Evolutionary conservation across 2,113 vertebrate genomes (phyloP), one percentile per base, ranked within the genome.

Genomic region (Agapornis roseicollis): DNA sequence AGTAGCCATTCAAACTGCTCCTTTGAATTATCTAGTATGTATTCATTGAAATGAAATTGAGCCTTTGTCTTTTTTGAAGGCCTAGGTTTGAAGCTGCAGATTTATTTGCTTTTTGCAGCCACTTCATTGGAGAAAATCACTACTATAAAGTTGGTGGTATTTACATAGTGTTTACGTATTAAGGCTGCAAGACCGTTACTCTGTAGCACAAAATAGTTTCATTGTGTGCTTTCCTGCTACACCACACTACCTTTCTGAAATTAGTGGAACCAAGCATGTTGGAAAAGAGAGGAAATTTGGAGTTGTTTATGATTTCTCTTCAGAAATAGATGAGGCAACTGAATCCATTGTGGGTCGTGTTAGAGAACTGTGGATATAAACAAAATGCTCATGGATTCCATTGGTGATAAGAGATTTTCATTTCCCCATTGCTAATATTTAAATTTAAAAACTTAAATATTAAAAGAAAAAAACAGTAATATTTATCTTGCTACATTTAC

Each of bases 241-340:
- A 27, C 33, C 27, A 14, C 22, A 1, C 35, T 35, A 5, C 33
- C 27, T 68, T 35, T n/a, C 46, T 74, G 73, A 81, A 78, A 58
- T 63, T 31, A 35, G 0, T 53, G 28, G 49, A 76, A 47, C 20
- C 2, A 5, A 49, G 35, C 29, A 29, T 22, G 3, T 3, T 24
- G 29, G 70, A 61, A 64, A 17, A 42, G 18, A 49, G 31, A 79
- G 42, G 12, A 44, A 24, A 37, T 28, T 33, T 39, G 4, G 10
- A 17, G 39, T 41, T 81, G 9, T 39, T 52, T 39, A 5, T 28
- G 18, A 13, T 41, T 22, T 79, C 31, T 77, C 23, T 27, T 31
- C 28, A 65, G 17, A 79, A 79, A 31, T 8, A 39, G 39, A 29
- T 46, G 17, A 68, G 42, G 17, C 47, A 68, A 5, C 35, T 14